Evolutionary conservation across 1,140 invertebrate species (phyloP), one percentile per base, ranked within the genome.

Genomic region (Glossosoma conforme): DNA sequence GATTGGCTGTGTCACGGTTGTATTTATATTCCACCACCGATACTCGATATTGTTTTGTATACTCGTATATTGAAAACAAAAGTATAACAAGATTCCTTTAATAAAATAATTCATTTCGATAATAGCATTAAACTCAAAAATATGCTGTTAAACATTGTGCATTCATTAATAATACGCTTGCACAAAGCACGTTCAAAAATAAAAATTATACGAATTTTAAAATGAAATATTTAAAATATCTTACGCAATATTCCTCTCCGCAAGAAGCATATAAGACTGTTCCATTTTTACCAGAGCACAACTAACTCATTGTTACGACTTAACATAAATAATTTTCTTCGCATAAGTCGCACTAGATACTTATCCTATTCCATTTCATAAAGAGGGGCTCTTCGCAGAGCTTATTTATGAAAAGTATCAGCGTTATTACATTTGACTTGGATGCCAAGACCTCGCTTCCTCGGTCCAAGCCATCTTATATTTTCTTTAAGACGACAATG

Each of bases 351-450:
- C 22, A 36, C 20, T 9, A 17, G 13, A 38, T 15, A n/a, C 35
- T 38, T 40, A 25, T 17, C 35, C 45, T 36, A 20, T 48, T 24
- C 36, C 33, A 48, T 48, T 40, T 48, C 22, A 40, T 38, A 38
- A 13, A 28, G 36, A 13, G 33, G 14, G 22, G 40, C 20, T 37
- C 40, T 36, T 48, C 40, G n/a, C 15, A 25, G 15, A 18, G 22
- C 45, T 32, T 36, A 49, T 42, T 49, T 49, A 49, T 49, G 46
- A 21, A 49, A 25, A 49, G 24, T 33, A 33, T 49, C 46, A 49
- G 35, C 46, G 13, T 49, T 49, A 49, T 49, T 49, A 41, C 37
- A 49, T 49, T 41, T 41, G 46, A 49, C 46, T 49, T 15, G 20
- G 10, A 38, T 49, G 46, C 46, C 46, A 49, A 49, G 19, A 41